Conservation (phyloP, 2,797 vertebrate genomes). For the Poecilia gillii region DNA sequence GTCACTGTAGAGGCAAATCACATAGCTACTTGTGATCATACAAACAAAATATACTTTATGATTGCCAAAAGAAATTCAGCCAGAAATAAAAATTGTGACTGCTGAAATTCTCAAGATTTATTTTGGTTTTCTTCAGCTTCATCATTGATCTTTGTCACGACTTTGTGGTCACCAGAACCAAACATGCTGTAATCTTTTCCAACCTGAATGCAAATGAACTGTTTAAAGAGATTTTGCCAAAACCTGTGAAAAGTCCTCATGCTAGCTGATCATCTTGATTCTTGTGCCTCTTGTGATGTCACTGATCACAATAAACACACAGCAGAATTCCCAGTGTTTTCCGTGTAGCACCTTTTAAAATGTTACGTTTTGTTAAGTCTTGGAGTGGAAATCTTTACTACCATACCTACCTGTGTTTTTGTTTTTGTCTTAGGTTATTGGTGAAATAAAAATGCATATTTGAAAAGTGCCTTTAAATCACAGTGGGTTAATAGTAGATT, state of each 20-base stretch:
- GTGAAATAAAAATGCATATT: neutral
- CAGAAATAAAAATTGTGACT: neutral
- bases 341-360: neutral
- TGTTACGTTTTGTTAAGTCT: neutral
- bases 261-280: neutral
- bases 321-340: neutral
- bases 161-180: neutral
- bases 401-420: neutral
- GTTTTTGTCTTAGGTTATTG: neutral
- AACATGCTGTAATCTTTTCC: neutral
- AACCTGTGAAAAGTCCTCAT: neutral
- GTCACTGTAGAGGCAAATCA: neutral
- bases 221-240: neutral
- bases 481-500: neutral
- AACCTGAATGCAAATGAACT: neutral
- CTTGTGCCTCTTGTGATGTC: neutral
- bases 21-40: neutral
- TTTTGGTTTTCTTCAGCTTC: neutral
- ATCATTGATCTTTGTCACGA: neutral
- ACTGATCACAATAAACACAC: neutral
- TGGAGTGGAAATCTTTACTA: neutral
- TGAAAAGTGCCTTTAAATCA: neutral
- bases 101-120: neutral
- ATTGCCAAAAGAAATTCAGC: neutral
- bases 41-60: neutral